Evolutionary conservation across 2,797 vertebrate genomes (phyloP).

Genomic region (Pseudochromis fuscus): DNA sequence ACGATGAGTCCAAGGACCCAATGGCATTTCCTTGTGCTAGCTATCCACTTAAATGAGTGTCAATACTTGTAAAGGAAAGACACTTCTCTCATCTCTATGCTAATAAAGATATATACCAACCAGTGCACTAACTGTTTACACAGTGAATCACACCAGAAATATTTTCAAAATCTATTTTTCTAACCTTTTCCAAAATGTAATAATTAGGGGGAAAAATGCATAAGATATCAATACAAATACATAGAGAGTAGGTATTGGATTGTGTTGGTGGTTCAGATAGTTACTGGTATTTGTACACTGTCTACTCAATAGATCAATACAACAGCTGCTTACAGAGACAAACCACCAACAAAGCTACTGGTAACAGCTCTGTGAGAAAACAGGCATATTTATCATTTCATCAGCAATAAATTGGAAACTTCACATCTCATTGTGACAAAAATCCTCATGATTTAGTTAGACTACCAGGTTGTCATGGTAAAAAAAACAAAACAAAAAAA

Average conservation of each 20-base stretch:
- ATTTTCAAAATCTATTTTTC: no score
- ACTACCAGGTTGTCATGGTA: no score
- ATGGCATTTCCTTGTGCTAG: conserved; percentile 41
- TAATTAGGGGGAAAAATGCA: background rate
- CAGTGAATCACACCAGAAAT: background rate
- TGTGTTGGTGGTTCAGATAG: no score
- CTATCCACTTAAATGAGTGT: conserved; percentile 27
- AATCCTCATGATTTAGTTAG: no score
- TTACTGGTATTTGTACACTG: background rate
- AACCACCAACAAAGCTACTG: background rate
- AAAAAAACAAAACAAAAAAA: no score
- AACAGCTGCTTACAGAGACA: background rate
- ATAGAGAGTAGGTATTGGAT: background rate
- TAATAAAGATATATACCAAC: conserved; percentile 2
- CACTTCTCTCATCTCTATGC: background rate
- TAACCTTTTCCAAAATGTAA: no score
- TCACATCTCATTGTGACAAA: background rate
- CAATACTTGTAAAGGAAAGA: conserved; percentile 19
- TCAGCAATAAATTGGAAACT: background rate
- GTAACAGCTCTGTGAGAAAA: background rate
- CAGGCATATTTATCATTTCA: no score
- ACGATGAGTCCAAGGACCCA: conserved; percentile 17
- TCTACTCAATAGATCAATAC: background rate
- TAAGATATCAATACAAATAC: background rate
- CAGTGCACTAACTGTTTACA: background rate